Percentiles rank a stretch among this genome's conserved stretches.
phyloP scores from a whole-genome alignment of 2,797 vertebrate species.

The Gila robusta region DNA sequence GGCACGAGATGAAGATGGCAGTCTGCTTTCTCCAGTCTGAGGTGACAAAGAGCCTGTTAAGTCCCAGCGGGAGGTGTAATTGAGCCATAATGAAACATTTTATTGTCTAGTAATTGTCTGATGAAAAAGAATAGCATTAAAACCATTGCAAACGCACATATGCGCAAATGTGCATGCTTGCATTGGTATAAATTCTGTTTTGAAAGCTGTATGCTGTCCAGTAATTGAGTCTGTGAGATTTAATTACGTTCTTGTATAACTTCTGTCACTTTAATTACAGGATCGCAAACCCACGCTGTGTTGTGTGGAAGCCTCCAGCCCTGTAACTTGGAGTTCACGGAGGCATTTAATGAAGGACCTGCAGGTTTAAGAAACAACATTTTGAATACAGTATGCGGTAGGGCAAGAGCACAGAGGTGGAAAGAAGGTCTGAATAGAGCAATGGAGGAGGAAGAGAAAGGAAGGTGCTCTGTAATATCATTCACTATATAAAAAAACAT shows the following conservation, averaged over 20 bases:
- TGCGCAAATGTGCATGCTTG: conserved; percentile 8
- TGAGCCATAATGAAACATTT: conserved; percentile 52
- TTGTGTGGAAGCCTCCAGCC: conserved; percentile 52
- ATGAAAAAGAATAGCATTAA: conserved; percentile 48
- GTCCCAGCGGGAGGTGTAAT: conserved; percentile 55
- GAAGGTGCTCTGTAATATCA: background rate
- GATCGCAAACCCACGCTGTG: conserved; percentile 49
- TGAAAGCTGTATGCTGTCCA: conserved; percentile 17
- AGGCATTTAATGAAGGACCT: conserved; percentile 64
- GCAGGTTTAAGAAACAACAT: conserved; percentile 30
- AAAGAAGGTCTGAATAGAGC: background rate
- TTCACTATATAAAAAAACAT: background rate
- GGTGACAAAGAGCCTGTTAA: conserved; percentile 40
- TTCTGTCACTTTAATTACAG: conserved; percentile 62
- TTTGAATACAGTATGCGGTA: conserved; percentile 31
- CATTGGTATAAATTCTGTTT: conserved; percentile 11
- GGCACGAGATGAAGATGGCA: conserved; percentile 37
- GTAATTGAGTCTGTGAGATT: conserved; percentile 1
- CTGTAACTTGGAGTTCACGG: conserved; percentile 53
- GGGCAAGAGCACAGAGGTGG: conserved; percentile 30
- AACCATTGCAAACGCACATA: conserved; percentile 25
- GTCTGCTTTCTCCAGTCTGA: conserved; percentile 43
- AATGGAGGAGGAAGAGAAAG: background rate
- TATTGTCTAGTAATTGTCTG: conserved; percentile 50
- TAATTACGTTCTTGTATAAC: conserved; percentile 29